Base-by-base conservation (phyloP, 1,140 invertebrate genomes). In the Hetaerina americana region DNA sequence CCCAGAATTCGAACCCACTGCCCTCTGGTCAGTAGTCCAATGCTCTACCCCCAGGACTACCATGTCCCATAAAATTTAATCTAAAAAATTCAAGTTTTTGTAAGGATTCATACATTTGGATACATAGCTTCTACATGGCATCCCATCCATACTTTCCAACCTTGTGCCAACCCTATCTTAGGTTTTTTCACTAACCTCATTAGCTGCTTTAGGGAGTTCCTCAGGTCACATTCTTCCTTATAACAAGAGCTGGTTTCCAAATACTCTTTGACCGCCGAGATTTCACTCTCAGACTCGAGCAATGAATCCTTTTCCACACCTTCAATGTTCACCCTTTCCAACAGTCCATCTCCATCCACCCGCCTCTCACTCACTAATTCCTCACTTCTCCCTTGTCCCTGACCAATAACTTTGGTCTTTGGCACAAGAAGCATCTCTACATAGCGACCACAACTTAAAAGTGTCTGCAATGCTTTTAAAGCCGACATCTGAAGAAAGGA, bases 341-440 rank as follows among this genome's bases (percentile, higher is more conserved):
- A 76, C 8, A 73, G 72, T 79, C 76, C 26, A 82, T 74, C 79
- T 78, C 70, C 81, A 75, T 28, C 80, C 78, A 5, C 57, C 31
- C 57, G 15, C 6, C 31, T 68, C 1, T 71, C 66, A 49, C 66
- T 28, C 0, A 18, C 28, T 0, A 67, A 70, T 70, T 71, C 66
- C 22, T 66, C 68, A 57, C 26, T 24, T 72, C 57, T 73, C 72
- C 73, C 26, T 24, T 70, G 26, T 72, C 78, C 78, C 72, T 80
- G 73, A 66, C 72, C 77, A n/a, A n/a, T n/a, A n/a, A n/a, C n/a
- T 12, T 73, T 70, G 10, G 74, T 73, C 66, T 81, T 81, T 0
- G 83, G 84, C 18, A 87, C 81, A 5, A 88, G 77, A 66, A 88
- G 78, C 75, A 87, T 77, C 76, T 88, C 87, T 2, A 80, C 81